Evolutionary conservation across 2,888 invertebrate species (phyloP).

Genomic region (Gortyna flavago): DNA sequence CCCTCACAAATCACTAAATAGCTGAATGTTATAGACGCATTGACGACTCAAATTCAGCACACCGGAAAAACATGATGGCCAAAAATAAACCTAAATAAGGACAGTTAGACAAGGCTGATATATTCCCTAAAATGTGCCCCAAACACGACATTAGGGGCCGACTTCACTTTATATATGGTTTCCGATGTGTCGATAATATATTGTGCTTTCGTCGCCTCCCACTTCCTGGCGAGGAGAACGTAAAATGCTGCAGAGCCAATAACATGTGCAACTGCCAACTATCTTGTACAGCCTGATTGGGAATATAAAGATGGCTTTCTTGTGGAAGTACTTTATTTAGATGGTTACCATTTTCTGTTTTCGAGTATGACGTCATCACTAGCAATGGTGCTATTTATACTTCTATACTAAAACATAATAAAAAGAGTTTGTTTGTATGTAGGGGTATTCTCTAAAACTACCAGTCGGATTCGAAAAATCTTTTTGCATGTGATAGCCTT

Average conservation of each 20-base stretch:
- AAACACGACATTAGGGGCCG: conserved; percentile 52
- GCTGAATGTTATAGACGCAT: conserved; percentile 4
- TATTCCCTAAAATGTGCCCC: conserved; percentile 57
- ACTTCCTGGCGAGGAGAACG: conserved; percentile 58
- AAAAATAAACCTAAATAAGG: conserved; percentile 45
- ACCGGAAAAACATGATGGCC: conserved; percentile 50
- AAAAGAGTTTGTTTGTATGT: no score
- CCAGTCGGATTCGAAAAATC: background rate
- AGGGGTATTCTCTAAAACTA: background rate
- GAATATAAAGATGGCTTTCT: background rate
- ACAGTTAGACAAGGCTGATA: conserved; percentile 47
- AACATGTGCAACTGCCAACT: conserved; percentile 60
- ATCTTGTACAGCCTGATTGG: conserved; percentile 30
- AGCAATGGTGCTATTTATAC: background rate
- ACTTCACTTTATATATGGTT: conserved; percentile 62
- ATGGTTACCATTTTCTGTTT: background rate
- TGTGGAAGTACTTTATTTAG: conserved; percentile 3
- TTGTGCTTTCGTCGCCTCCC: conserved; percentile 62
- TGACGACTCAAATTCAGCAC: conserved; percentile 22
- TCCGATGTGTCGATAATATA: conserved; percentile 67
- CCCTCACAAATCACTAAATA: conserved; percentile 29
- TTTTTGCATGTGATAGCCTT: background rate
- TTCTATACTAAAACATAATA: no score
- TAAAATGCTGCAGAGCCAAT: conserved; percentile 56
- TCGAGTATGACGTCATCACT: background rate